Evolutionary conservation across 2,113 vertebrate genomes (phyloP), one percentile per base, ranked within the genome.

Genomic region (Poecilia latipinna): DNA sequence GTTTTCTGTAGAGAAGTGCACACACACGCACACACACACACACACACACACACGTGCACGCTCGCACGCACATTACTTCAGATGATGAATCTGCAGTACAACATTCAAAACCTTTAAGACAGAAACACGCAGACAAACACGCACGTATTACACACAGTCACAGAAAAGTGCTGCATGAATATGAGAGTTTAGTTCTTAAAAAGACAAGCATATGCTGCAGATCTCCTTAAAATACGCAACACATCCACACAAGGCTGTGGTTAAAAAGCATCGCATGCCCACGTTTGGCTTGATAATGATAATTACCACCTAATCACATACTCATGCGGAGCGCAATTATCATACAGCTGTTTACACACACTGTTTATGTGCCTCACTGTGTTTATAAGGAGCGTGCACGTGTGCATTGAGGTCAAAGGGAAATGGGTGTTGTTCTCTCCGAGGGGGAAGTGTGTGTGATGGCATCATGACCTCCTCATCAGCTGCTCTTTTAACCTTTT

Each of bases 391-490:
- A 28, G 65, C 3, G 13, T 42, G 29, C 24, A 35, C 72, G 31
- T 37, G 57, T 64, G 42, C 48, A 22, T 68, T 42, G 7, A 72
- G 83, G 79, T 86, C 79, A 84, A 80, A 83, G 64, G 88, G 86
- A 91, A 87, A 70, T 81, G 77, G 82, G 72, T 61, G 84, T 67
- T 0, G n/a, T 70, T 80, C 57, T 12, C 78, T 32, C 70, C 51
- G 10, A 8, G 63, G 83, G 78, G 89, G 87, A 91, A 91, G 90
- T 88, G 85, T 90, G 84, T 78, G 78, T 82, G 86, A 88, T 87
- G 90, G 83, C 90, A 76, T 28, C 48, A 72, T 89, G 82, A 91
- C 84, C 90, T 74, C 33, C 33, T 33, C 67, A 77, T 72, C 72
- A 68, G 64, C 82, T 3, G 8, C 65, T 75, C 44, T 28, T 10